Conservation (phyloP, 2,888 invertebrate species). For the Odontocolon sp. region DNA sequence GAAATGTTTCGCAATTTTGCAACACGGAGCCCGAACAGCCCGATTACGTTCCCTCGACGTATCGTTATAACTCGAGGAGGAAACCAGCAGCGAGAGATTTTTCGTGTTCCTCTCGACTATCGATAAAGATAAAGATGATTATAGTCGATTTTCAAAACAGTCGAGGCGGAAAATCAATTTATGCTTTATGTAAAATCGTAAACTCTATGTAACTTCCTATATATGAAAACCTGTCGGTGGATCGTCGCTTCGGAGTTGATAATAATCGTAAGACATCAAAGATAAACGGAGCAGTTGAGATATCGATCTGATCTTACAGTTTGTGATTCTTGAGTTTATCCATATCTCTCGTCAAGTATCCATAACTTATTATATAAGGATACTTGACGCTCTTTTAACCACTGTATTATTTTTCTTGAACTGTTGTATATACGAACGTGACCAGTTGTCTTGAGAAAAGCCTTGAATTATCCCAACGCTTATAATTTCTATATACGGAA, state of each 20-base stretch:
- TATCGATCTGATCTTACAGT: neutral
- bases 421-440: conserved; percentile 21
- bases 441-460: conserved; percentile 42
- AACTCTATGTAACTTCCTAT: neutral
- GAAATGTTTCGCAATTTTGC: conserved; percentile 59
- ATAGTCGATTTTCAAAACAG: neutral
- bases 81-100: conserved; percentile 12
- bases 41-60: conserved; percentile 20
- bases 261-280: conserved; percentile 9
- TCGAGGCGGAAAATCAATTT: neutral
- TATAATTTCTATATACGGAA: conserved; percentile 15
- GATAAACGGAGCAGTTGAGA: conserved; percentile 18
- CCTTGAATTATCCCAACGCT: conserved; percentile 45
- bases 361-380: conserved; percentile 69
- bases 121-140: too few species aligned
- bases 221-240: neutral
- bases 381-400: conserved; percentile 28
- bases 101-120: neutral
- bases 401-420: neutral
- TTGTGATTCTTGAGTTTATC: neutral
- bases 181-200: neutral
- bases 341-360: too few species aligned
- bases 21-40: conserved; percentile 6
- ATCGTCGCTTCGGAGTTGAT: neutral
- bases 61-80: conserved; percentile 2